Base-by-base conservation (phyloP, 2,888 invertebrate genomes). In the Limnephilus lunatus region DNA sequence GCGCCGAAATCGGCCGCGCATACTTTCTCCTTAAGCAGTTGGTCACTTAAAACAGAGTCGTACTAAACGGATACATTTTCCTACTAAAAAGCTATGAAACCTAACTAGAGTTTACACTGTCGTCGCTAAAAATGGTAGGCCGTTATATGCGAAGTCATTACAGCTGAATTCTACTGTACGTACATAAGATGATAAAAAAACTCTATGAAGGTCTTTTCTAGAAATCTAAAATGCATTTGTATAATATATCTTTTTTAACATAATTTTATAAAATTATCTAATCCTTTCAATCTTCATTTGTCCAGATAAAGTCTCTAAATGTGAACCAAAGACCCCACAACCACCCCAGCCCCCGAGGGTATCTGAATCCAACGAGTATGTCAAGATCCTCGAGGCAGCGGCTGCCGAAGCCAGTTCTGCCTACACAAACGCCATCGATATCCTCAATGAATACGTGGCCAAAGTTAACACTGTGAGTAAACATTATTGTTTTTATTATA, bases 381-480 rank as follows among this genome's bases (percentile, higher is more conserved):
- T 80, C 96, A 96, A 94, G 92, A 94, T 94, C 94, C 88, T 88
- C 35, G 35, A 88, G 0, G 88, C 68, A 80, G 95, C 95, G 93
- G 94, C 96, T 94, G 95, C 96, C 30, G 95, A 95, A 32, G 98
- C 98, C 1, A 96, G 98, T 11, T 96, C 97, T 94, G 97, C 97
- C 92, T 98, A 97, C 94, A 97, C 9, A 97, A 95, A 96, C 93
- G 98, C 98, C 0, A 96, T 97, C 0, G 95, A 95, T 90, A 96
- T 96, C 82, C 95, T 97, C 82, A 95, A 96, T 92, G 96, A 96
- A 14, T 97, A 97, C 93, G 97, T 96, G 93, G 95, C 95, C 3
- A 91, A 89, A 53, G 91, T 92, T 81, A 88, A 91, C n/a, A 3
- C 39, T 53, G 92, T 92, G 53, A 89, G 92, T 83, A 19, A 15